phyloP scores from a whole-genome alignment of 1,140 invertebrate species.

The Orchestia grillus region DNA sequence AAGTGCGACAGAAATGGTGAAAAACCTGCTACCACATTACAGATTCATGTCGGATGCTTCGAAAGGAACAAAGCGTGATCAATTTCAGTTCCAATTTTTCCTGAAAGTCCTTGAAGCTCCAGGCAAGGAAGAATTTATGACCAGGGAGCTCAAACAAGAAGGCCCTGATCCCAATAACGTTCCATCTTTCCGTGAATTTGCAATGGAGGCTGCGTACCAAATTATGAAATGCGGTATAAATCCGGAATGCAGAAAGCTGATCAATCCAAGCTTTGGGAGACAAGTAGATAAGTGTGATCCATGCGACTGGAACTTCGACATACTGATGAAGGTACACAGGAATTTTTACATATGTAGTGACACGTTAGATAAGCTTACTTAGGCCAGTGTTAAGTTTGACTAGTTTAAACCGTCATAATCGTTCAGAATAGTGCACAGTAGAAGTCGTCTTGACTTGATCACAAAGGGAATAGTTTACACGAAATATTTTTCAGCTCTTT shows the following conservation, averaged over 20 bases:
- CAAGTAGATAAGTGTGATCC: slow-evolving; percentile 23
- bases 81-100: slow-evolving; percentile 13
- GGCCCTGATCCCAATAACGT: background rate
- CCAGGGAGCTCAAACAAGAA: background rate
- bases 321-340: background rate
- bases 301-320: background rate
- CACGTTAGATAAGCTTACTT: too few species aligned
- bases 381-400: too few species aligned
- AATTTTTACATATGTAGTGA: too few species aligned
- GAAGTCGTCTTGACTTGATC: too few species aligned
- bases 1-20: background rate
- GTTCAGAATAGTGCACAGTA: too few species aligned
- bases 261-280: background rate
- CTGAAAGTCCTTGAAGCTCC: background rate
- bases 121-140: background rate
- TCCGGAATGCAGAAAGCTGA: background rate
- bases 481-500: too few species aligned
- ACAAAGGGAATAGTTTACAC: too few species aligned
- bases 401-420: too few species aligned
- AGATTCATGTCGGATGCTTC: background rate
- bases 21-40: background rate
- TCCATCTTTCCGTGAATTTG: slow-evolving; percentile 30
- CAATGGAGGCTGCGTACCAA: background rate
- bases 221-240: background rate
- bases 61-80: background rate